Evolutionary conservation across 2,797 vertebrate species (phyloP).

Genomic region (Dallia pectoralis): DNA sequence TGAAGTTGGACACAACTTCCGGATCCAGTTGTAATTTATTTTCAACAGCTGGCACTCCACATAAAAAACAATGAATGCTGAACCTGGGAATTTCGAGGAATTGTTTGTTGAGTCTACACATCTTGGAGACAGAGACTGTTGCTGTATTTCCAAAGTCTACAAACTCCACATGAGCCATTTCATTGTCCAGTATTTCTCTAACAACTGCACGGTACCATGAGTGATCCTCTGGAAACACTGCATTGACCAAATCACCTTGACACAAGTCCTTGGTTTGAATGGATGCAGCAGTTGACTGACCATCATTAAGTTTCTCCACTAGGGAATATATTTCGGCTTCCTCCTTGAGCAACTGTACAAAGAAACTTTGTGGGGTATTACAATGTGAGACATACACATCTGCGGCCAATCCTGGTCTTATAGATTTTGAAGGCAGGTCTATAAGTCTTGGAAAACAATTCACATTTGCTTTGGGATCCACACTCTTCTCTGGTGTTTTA

Average conservation of each 20-base stretch:
- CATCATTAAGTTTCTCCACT: slow-evolving; percentile 78
- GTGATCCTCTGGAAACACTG: slow-evolving; percentile 83
- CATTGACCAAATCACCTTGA: slow-evolving; percentile 80
- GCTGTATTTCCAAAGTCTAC: slow-evolving; percentile 91
- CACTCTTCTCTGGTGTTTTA: slow-evolving; percentile 16
- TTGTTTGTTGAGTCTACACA: slow-evolving; percentile 62
- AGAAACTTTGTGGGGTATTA: slow-evolving; percentile 82
- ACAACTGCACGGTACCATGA: slow-evolving; percentile 88
- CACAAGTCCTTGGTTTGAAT: slow-evolving; percentile 57
- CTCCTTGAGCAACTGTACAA: slow-evolving; percentile 80
- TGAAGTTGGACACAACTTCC: slow-evolving; percentile 70
- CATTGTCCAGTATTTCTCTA: slow-evolving; percentile 54
- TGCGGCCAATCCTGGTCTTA: slow-evolving; percentile 71
- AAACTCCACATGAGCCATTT: slow-evolving; percentile 76
- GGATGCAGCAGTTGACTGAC: slow-evolving; percentile 31
- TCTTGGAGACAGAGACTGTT: slow-evolving; percentile 65
- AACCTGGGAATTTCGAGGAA: slow-evolving; percentile 69
- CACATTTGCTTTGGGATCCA: slow-evolving; percentile 19
- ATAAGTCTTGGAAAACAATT: slow-evolving; percentile 59
- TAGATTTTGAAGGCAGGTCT: slow-evolving; percentile 69
- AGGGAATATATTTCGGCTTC: slow-evolving; percentile 75
- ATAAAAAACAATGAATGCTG: slow-evolving; percentile 80
- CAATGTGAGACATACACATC: slow-evolving; percentile 84
- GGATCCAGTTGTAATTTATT: slow-evolving; percentile 40
- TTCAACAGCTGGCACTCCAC: slow-evolving; percentile 44